Percentiles rank a stretch among this genome's conserved stretches.
These are phyloP conservation scores for Spilogale gracilis DNA, from an alignment of 2,113 vertebrate genomes.

Conservation along the genomic window DNA sequence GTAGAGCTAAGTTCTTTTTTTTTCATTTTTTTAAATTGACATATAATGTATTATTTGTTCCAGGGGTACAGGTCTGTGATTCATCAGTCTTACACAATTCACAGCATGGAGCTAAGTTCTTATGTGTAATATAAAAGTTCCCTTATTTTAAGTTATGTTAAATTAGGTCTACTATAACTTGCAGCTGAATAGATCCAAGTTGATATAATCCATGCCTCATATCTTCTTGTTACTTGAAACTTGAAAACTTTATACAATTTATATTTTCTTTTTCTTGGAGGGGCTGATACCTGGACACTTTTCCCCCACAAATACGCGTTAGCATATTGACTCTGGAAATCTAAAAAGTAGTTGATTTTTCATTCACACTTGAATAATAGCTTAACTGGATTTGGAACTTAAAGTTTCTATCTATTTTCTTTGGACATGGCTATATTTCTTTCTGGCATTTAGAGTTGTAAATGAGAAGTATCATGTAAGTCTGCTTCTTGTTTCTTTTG, in stretches of 20 bases:
- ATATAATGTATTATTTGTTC: too few relatives aligned
- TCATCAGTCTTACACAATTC: too few relatives aligned
- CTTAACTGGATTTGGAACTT: not conserved
- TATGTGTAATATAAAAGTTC: not conserved
- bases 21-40: too few relatives aligned
- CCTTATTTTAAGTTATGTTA: not conserved
- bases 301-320: not conserved
- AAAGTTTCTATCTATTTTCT: not conserved
- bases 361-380: not conserved
- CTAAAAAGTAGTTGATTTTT: not conserved
- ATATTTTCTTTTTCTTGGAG: not conserved
- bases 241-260: constrained; percentile 50
- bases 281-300: not conserved
- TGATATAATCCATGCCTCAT: not conserved
- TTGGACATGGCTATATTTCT: not conserved
- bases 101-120: not conserved
- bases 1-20: not conserved
- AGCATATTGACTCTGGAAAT: not conserved
- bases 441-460: not conserved
- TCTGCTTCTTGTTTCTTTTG: not conserved
- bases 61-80: too few relatives aligned
- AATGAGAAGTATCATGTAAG: not conserved
- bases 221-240: constrained; percentile 1
- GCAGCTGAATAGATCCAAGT: not conserved
- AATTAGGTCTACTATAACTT: not conserved